Conservation (phyloP, 30 jellyfish, hydroid and myxozoan species). For the Chrysaora quinquecirrha region DNA sequence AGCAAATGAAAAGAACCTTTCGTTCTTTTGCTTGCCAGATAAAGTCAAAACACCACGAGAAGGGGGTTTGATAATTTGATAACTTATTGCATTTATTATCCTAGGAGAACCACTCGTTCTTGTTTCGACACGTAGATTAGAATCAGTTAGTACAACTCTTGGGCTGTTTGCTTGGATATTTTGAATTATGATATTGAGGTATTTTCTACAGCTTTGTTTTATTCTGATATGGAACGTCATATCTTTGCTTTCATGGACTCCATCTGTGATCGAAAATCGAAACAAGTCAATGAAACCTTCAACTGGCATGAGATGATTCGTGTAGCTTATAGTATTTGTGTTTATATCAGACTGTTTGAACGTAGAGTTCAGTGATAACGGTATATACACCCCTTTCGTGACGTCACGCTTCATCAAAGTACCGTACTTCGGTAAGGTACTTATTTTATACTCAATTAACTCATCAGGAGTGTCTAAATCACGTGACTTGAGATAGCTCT, state of each 20-base stretch:
- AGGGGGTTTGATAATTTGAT: conserved; percentile 54
- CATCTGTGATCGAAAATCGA: conserved; percentile 35
- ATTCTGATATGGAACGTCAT: conserved; percentile 37
- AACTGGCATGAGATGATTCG: conserved; percentile 47
- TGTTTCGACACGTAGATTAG: conserved; percentile 24
- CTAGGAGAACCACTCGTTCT: not conserved
- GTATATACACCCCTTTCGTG: not conserved
- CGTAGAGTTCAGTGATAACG: conserved; percentile 8
- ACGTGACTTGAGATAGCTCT: conserved; percentile 45
- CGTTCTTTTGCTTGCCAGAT: not conserved
- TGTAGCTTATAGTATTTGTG: conserved; percentile 33
- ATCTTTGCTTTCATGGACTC: conserved; percentile 14
- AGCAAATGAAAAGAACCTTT: conserved; percentile 6
- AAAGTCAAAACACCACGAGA: conserved; percentile 40
- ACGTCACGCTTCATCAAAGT: conserved; percentile 14
- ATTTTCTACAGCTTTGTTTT: conserved; percentile 52
- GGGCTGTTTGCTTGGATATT: conserved; percentile 30
- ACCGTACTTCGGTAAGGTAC: conserved; percentile 51
- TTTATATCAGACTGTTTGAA: conserved; percentile 59
- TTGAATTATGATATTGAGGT: conserved; percentile 23
- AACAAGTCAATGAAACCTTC: conserved; percentile 16
- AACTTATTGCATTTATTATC: conserved; percentile 2
- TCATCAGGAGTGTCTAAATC: conserved; percentile 43
- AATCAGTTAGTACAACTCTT: conserved; percentile 4
- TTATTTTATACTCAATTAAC: conserved; percentile 11